A percentile compares a stretch with the other conserved stretches of the same genome.
Evolutionary conservation across 2,888 invertebrate genomes (phyloP).

Genomic region (Apotomis betuletana): DNA sequence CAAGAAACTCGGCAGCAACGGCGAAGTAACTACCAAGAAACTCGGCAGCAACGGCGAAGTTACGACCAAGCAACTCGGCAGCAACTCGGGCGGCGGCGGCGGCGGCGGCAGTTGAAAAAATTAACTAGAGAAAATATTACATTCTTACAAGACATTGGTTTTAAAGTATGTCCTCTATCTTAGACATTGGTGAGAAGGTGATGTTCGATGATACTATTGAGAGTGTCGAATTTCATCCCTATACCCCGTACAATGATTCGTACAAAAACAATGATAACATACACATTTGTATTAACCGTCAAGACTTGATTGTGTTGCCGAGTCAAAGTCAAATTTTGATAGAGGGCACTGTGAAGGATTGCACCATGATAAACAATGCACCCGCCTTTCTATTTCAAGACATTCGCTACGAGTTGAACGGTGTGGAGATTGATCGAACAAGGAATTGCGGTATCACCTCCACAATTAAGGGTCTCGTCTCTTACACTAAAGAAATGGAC

Average conservation of each 20-base stretch:
- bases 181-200: slow-evolving; percentile 35
- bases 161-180: slow-evolving; percentile 31
- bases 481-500: slow-evolving; percentile 13
- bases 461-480: slow-evolving; percentile 36
- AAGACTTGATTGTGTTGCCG: slow-evolving; percentile 26
- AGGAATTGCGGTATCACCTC: slow-evolving; percentile 43
- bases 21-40: too few relatives aligned
- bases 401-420: slow-evolving; percentile 10
- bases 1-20: too few relatives aligned
- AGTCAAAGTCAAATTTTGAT: slow-evolving; percentile 19
- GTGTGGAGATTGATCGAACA: slow-evolving; percentile 38
- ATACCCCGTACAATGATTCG: slow-evolving; percentile 32
- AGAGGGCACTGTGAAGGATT: background rate
- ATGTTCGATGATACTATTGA: slow-evolving; percentile 25
- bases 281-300: slow-evolving; percentile 15
- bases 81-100: background rate
- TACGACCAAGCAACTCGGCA: background rate
- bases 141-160: slow-evolving; percentile 28
- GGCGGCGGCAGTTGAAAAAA: background rate
- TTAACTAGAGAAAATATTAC: slow-evolving; percentile 2
- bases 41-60: too few relatives aligned
- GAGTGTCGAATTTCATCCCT: slow-evolving; percentile 39
- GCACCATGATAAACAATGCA: slow-evolving; percentile 8
- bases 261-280: slow-evolving; percentile 20
- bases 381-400: slow-evolving; percentile 30